A percentile compares a stretch with the other conserved stretches of the same genome.
These are phyloP conservation scores for Lepidostoma basale DNA, from an alignment of 1,140 invertebrate species.

Conservation along the genomic window DNA sequence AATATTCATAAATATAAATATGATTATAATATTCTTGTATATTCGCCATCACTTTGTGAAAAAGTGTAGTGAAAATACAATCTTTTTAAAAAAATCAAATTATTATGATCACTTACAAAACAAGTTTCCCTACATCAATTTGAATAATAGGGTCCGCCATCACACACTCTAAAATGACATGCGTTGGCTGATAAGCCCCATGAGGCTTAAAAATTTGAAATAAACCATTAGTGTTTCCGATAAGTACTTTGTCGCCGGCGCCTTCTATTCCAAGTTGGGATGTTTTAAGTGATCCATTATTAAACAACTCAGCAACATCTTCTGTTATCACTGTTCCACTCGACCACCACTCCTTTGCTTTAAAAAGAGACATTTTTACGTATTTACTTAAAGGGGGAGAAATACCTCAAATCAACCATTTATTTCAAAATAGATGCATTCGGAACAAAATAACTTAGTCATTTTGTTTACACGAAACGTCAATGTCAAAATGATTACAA, in stretches of 20 bases:
- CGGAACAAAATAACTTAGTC: no score
- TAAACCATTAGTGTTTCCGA: slow-evolving; percentile 73
- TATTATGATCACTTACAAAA: slow-evolving; percentile 66
- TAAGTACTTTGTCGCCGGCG: slow-evolving; percentile 67
- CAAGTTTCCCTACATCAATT: slow-evolving; percentile 71
- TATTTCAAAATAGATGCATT: no score
- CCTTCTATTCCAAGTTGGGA: slow-evolving; percentile 69
- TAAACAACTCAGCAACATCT: slow-evolving; percentile 63
- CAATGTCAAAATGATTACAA: slow-evolving; percentile 1
- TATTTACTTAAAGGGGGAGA: neutral
- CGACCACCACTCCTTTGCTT: slow-evolving; percentile 78
- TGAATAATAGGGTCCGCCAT: slow-evolving; percentile 73
- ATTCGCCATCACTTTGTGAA: no score
- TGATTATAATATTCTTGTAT: no score
- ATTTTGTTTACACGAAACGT: neutral
- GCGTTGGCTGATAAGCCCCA: slow-evolving; percentile 65
- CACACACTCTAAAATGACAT: slow-evolving; percentile 74
- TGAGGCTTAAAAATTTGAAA: slow-evolving; percentile 72
- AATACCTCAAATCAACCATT: no score
- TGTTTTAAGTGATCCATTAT: slow-evolving; percentile 61
- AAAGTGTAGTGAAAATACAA: no score
- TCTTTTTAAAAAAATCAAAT: neutral
- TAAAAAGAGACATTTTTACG: slow-evolving; percentile 75
- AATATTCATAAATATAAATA: no score
- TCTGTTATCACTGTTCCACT: slow-evolving; percentile 68